These are phyloP conservation scores for Chironex yamaguchii DNA, from an alignment of 30 jellyfish, hydroid and myxozoan genomes.

Conservation along the genomic window DNA sequence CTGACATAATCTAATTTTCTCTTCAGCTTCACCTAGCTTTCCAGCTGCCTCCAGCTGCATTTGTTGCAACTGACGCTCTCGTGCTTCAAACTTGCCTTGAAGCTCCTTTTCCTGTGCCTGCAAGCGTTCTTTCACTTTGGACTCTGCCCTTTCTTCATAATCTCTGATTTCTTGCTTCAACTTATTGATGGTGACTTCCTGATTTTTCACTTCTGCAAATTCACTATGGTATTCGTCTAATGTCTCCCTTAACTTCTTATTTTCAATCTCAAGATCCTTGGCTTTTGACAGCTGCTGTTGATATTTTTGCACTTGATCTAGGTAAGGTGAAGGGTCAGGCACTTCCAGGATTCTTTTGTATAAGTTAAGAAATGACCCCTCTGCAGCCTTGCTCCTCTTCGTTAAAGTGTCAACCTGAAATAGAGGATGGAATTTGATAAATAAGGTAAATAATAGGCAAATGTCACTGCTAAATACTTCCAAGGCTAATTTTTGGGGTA, in stretches of 20 bases:
- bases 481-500: too few relatives aligned
- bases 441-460: too few relatives aligned
- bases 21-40: slow-evolving; percentile 93
- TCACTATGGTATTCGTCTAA: slow-evolving; percentile 90
- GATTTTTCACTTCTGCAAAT: slow-evolving; percentile 94
- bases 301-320: slow-evolving; percentile 77
- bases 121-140: slow-evolving; percentile 65
- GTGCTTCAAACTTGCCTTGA: slow-evolving; percentile 73
- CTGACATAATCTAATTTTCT: slow-evolving; percentile 60
- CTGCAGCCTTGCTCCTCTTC: slow-evolving; percentile 93
- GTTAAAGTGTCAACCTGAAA: slow-evolving; percentile 87
- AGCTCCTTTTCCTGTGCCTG: not conserved
- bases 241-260: slow-evolving; percentile 86
- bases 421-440: too few relatives aligned
- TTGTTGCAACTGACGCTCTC: slow-evolving; percentile 78
- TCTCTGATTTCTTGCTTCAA: slow-evolving; percentile 83
- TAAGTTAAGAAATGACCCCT: slow-evolving; percentile 71
- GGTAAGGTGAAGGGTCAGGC: slow-evolving; percentile 97
- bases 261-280: slow-evolving; percentile 91
- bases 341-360: slow-evolving; percentile 89
- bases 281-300: slow-evolving; percentile 89
- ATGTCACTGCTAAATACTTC: too few relatives aligned
- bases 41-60: slow-evolving; percentile 76
- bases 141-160: slow-evolving; percentile 80
- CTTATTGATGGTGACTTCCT: slow-evolving; percentile 92